These are phyloP conservation scores for Epirrhoe alternata DNA, from an alignment of 2,888 invertebrate species.

Conservation along the genomic window DNA sequence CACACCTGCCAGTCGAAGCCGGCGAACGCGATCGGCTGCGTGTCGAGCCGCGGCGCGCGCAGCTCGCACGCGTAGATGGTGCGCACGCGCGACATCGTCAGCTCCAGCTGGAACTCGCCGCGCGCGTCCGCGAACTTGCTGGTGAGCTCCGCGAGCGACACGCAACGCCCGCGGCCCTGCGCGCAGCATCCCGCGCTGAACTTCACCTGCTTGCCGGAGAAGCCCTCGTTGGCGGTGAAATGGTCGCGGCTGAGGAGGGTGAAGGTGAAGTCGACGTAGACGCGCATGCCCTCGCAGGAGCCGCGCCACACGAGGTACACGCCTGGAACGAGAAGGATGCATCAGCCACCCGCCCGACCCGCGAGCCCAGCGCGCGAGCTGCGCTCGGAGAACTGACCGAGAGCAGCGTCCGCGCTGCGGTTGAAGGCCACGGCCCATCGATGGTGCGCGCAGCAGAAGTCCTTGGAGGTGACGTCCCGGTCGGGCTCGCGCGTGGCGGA, in stretches of 20 bases:
- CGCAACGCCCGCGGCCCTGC: slow-evolving; percentile 90
- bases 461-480: slow-evolving; percentile 92
- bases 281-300: slow-evolving; percentile 90
- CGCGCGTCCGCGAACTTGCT: slow-evolving; percentile 91
- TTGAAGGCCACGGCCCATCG: slow-evolving; percentile 93
- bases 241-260: slow-evolving; percentile 92
- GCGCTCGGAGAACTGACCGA: slow-evolving; percentile 65
- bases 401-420: slow-evolving; percentile 88
- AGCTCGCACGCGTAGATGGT: slow-evolving; percentile 91
- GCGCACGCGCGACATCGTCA: slow-evolving; percentile 90
- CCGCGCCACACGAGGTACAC: slow-evolving; percentile 92
- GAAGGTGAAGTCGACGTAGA: slow-evolving; percentile 92
- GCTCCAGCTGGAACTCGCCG: slow-evolving; percentile 92
- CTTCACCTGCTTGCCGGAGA: slow-evolving; percentile 90
- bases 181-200: slow-evolving; percentile 89
- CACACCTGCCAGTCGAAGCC: slow-evolving; percentile 93
- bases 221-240: slow-evolving; percentile 92
- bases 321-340: slow-evolving; percentile 81
- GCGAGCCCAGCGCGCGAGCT: not conserved
- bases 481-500: slow-evolving; percentile 91
- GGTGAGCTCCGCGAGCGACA: slow-evolving; percentile 89
- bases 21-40: slow-evolving; percentile 89
- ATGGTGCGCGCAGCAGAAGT: slow-evolving; percentile 92
- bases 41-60: slow-evolving; percentile 84
- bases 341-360: slow-evolving; percentile 4